Evolutionary conservation across 2,797 vertebrate genomes (phyloP), one percentile per base, ranked within the genome.

Genomic region (Microcaecilia unicolor): DNA sequence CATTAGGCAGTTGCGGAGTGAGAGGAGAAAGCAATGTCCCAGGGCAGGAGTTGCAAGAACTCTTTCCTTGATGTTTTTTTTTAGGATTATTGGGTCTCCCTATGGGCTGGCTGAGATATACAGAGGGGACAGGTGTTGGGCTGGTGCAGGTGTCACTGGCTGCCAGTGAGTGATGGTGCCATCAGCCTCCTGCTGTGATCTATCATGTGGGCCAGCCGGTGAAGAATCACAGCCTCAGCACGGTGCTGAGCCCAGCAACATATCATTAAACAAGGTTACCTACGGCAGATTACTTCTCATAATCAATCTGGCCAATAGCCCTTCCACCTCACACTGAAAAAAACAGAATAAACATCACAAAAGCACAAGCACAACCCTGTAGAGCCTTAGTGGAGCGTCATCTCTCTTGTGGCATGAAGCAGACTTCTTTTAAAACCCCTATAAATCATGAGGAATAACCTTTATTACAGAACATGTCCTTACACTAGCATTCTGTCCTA

Each of bases 111-210:
- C 78, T 66, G 75, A 59, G 64, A 40, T 58, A 72, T 80, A 84
- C 81, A 47, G 67, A 68, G 78, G 87, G 86, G 86, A 86, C 81
- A 77, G 74, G 65, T 87, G 89, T 85, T 84, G 84, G 84, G 74
- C 80, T 80, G 86, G 86, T 86, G 85, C 81, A 84, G 71, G 80
- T 76, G 87, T 86, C 85, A 81, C 78, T 64, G 71, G 51, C 61
- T 64, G 76, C 73, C 55, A 25, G 67, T 97, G 95, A 98, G 87
- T 95, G 94, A 98, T 97, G 81, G 89, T 71, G 63, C 92, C 90
- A 92, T 93, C 93, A 92, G 82, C 80, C 82, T 77, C 85, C 87
- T 76, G 80, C 84, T 77, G 78, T 84, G 85, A 97, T 96, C 90
- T 88, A 95, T 97, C 93, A 96, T 84, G 86, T 77, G 67, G 77